Evolutionary conservation across 2,888 invertebrate genomes (phyloP), one percentile per base, ranked within the genome.

Genomic region (Heliconius ismenius): DNA sequence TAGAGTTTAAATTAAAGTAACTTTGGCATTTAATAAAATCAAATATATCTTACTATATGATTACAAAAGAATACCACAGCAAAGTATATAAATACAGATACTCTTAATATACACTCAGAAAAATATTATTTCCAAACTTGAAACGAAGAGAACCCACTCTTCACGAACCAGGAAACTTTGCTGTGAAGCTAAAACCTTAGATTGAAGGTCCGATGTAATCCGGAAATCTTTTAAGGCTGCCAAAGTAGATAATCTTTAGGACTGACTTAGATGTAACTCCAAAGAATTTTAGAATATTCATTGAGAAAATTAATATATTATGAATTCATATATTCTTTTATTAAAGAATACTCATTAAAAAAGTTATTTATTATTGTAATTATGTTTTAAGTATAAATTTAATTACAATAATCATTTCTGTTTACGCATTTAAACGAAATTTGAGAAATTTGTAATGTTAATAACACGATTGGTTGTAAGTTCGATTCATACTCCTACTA

Each of bases 221-320:
- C 87, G 87, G 84, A 87, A 87, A 90, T 90, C 91, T 87, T 84
- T 86, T 86, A 88, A 86, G 83, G 85, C 83, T 82, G 80, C 82
- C 83, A 80, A 83, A 86, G 87, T 88, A 80, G 79, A 79, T 83
- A 88, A 90, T 89, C 88, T 86, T 82, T 79, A 80, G 81, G 84
- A 82, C 82, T 86, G 84, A 83, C 80, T 76, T 79, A 75, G 54
- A 67, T 64, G 73, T 43, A 75, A 43, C 28, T 72, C 63, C 63
- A 18, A 36, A 63, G 54, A 49, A 58, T 76, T 73, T 39, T 62
- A n/a, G 26, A 26, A 58, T 72, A 28, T 78, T 39, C 7, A 64
- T 39, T 43, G 7, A 43, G 11, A 10, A 39, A 32, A 64, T 64
- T 64, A 36, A n/a, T 64, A n/a, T 64, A 18, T 11, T 9, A 11